phyloP scores from a whole-genome alignment of 2,888 invertebrate species.

The Campoplex capitator region DNA sequence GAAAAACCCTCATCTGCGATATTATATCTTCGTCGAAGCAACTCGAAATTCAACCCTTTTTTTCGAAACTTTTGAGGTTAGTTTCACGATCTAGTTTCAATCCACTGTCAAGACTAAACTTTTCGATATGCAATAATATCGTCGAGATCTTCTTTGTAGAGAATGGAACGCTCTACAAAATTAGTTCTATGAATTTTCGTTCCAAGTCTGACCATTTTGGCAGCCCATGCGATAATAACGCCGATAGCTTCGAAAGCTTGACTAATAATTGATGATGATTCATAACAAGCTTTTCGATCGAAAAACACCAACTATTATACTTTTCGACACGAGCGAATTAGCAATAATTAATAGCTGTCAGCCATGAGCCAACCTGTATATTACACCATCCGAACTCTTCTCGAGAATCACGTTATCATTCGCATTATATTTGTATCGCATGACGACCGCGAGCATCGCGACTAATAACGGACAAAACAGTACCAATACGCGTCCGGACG shows the following conservation, averaged over 20 bases:
- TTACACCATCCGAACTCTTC: neutral
- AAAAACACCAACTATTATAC: neutral
- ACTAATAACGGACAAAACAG: slow-evolving; percentile 1
- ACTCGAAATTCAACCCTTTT: neutral
- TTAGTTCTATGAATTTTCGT: neutral
- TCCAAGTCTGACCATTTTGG: neutral
- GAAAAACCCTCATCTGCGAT: neutral
- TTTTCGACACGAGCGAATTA: neutral
- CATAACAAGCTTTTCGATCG: neutral
- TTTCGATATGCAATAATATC: neutral
- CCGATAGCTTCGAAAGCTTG: neutral
- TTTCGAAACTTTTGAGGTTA: neutral
- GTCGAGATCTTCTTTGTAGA: neutral
- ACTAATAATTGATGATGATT: neutral
- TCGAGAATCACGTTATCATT: slow-evolving; percentile 13
- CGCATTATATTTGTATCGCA: slow-evolving; percentile 46
- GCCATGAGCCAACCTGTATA: neutral
- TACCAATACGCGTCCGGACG: slow-evolving; percentile 67
- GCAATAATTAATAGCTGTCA: neutral
- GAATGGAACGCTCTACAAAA: neutral
- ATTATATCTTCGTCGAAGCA: neutral
- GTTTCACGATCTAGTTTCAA: neutral
- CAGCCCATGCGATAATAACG: neutral
- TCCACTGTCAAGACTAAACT: neutral
- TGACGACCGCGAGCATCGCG: slow-evolving; percentile 30